Conservation (phyloP, 2,113 vertebrate genomes). For the Odontophorus gujanensis region DNA sequence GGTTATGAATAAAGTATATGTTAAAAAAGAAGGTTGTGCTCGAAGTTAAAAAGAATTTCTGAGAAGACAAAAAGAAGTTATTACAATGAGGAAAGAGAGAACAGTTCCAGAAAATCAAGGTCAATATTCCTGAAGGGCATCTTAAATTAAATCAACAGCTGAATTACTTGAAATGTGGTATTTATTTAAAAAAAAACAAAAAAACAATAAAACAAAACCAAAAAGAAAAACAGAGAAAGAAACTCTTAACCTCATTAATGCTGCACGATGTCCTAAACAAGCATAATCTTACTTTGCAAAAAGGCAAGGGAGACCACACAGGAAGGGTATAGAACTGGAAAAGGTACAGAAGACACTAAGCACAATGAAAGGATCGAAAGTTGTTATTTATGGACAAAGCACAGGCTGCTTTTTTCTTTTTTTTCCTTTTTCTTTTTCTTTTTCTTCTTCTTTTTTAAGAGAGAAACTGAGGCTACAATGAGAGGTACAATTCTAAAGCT, state of each 20-base stretch:
- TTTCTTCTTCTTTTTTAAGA: background rate
- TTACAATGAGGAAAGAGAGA: background rate
- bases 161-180: slow-evolving; percentile 29
- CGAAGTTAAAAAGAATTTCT: background rate
- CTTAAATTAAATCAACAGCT: slow-evolving; percentile 30
- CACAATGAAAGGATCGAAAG: background rate
- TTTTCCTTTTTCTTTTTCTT: too few species aligned
- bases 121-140: background rate
- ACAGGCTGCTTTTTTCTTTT: background rate
- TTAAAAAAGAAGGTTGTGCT: background rate
- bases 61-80: background rate
- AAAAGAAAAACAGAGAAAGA: background rate
- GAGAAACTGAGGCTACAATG: background rate
- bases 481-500: background rate
- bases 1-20: background rate
- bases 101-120: background rate
- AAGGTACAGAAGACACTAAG: slow-evolving; percentile 13
- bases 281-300: slow-evolving; percentile 29
- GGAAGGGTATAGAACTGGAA: slow-evolving; percentile 55
- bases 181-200: background rate
- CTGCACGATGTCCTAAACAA: slow-evolving; percentile 40
- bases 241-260: slow-evolving; percentile 53
- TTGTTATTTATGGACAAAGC: slow-evolving; percentile 26
- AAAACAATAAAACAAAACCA: background rate
- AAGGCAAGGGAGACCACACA: slow-evolving; percentile 60